A percentile compares a stretch with the other conserved stretches of the same genome.
Evolutionary conservation across 2,888 invertebrate genomes (phyloP).

Genomic region (Stegana nigrithorax): DNA sequence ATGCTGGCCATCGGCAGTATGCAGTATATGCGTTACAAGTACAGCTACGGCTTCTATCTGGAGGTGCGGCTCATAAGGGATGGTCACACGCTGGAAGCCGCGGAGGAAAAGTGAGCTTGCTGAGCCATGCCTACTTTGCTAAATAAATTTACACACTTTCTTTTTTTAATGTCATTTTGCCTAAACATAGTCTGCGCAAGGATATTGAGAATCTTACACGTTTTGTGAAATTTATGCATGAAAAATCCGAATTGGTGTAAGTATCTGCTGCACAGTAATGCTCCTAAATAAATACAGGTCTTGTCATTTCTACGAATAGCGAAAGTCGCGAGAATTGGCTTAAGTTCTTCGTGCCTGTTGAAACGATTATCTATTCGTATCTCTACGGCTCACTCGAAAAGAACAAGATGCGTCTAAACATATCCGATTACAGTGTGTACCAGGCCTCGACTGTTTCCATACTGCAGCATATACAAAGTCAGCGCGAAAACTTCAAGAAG

Average conservation of each 20-base stretch:
- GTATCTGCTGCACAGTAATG: slow-evolving; percentile 20
- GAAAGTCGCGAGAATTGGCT: slow-evolving; percentile 76
- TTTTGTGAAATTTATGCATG: slow-evolving; percentile 51
- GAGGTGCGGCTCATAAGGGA: slow-evolving; percentile 53
- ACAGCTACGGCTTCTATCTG: slow-evolving; percentile 70
- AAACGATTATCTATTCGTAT: slow-evolving; percentile 73
- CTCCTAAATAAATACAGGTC: neutral
- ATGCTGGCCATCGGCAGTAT: slow-evolving; percentile 80
- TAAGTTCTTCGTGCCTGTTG: slow-evolving; percentile 75
- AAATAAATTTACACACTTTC: neutral
- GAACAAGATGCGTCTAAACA: slow-evolving; percentile 71
- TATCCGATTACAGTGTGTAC: slow-evolving; percentile 81
- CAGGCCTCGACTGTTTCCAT: slow-evolving; percentile 84
- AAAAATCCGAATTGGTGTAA: slow-evolving; percentile 50
- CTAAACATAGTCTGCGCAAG: slow-evolving; percentile 42
- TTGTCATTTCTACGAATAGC: slow-evolving; percentile 61
- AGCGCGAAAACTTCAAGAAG: no score
- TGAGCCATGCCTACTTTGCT: neutral
- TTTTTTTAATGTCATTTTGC: neutral
- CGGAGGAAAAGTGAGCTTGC: slow-evolving; percentile 47
- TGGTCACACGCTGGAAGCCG: slow-evolving; percentile 42
- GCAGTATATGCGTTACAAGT: slow-evolving; percentile 81
- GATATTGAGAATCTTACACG: slow-evolving; percentile 51
- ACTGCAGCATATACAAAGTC: slow-evolving; percentile 23
- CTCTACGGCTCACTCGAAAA: slow-evolving; percentile 78